phyloP scores from a whole-genome alignment of 1,140 invertebrate genomes.

The Zaprionus davidi region DNA sequence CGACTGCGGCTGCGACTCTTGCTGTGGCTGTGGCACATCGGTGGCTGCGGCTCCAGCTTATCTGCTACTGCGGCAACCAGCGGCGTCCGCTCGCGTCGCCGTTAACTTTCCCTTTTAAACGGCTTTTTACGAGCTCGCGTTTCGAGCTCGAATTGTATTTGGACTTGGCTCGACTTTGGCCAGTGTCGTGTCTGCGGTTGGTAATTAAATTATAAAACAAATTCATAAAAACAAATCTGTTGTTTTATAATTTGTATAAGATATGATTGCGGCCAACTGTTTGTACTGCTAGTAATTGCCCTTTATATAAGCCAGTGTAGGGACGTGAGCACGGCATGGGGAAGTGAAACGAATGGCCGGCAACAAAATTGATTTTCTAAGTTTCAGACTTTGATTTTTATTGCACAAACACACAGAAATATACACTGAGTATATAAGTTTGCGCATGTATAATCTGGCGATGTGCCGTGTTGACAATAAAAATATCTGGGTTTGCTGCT shows the following conservation, averaged over 20 bases:
- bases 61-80: conserved; percentile 10
- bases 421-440: background rate
- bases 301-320: conserved; percentile 58
- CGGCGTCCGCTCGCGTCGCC: conserved; percentile 4
- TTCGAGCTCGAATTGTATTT: conserved; percentile 38
- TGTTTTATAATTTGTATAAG: conserved; percentile 69
- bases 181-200: conserved; percentile 44
- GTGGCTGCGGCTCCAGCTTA: conserved; percentile 17
- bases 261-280: conserved; percentile 42
- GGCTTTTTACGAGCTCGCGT: conserved; percentile 70
- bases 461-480: conserved; percentile 46
- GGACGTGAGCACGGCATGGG: background rate
- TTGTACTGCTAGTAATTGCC: conserved; percentile 15
- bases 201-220: conserved; percentile 83
- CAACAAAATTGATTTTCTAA: conserved; percentile 76
- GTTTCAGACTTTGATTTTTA: conserved; percentile 67
- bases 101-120: conserved; percentile 82
- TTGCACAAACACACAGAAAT: conserved; percentile 36
- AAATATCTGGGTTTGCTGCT: conserved; percentile 56
- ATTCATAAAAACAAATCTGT: conserved; percentile 76
- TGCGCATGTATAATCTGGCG: conserved; percentile 6
- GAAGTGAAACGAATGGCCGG: conserved; percentile 40
- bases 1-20: background rate
- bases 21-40: conserved; percentile 50
- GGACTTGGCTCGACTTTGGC: conserved; percentile 51